A percentile compares a stretch with the other conserved stretches of the same genome.
Conservation (phyloP, 2,888 invertebrate genomes). For the Meliscaeva auricollis region DNA sequence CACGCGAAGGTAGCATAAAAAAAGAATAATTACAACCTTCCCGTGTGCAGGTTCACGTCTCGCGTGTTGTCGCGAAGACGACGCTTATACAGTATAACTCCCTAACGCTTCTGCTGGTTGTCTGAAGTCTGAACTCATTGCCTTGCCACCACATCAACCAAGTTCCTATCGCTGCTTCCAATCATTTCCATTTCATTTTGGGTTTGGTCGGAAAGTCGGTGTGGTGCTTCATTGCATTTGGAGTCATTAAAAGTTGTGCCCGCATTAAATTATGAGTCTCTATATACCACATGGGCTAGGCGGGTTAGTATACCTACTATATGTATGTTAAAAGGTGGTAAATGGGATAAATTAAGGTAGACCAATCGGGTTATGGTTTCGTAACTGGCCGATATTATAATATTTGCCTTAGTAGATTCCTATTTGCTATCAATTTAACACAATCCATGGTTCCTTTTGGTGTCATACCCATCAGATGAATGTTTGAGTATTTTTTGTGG, state of each 20-base stretch:
- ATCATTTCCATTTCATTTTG: conserved; percentile 50
- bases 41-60: conserved; percentile 47
- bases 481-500: no score
- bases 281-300: conserved; percentile 25
- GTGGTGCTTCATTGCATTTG: conserved; percentile 46
- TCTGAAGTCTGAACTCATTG: conserved; percentile 33
- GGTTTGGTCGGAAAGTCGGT: conserved; percentile 40
- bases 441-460: conserved; percentile 9
- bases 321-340: conserved; percentile 20
- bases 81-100: background rate
- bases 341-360: conserved; percentile 30
- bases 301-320: background rate
- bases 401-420: conserved; percentile 31
- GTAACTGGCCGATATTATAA: conserved; percentile 23
- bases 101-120: conserved; percentile 20
- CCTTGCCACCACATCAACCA: conserved; percentile 17
- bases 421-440: conserved; percentile 49
- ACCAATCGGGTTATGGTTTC: conserved; percentile 14
- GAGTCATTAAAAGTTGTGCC: conserved; percentile 35
- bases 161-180: conserved; percentile 33
- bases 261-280: conserved; percentile 37
- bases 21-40: conserved; percentile 54
- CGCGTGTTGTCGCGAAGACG: conserved; percentile 33
- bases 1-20: conserved; percentile 62
- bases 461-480: no score